A percentile compares a stretch with the other conserved stretches of the same genome.
Conservation (phyloP, 2,113 vertebrate genomes). For the Thermophis baileyi region DNA sequence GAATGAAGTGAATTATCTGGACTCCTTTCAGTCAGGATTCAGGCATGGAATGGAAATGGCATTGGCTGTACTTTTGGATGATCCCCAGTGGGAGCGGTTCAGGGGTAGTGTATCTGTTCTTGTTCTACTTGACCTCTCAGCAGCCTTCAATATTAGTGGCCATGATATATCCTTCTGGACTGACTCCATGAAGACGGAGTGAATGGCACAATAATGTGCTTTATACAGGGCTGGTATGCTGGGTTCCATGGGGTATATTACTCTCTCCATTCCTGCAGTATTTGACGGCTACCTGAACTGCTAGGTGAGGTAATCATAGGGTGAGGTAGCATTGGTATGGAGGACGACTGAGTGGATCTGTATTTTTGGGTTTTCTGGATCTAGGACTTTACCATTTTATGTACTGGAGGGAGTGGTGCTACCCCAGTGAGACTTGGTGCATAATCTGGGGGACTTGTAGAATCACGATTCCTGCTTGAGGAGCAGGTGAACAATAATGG, state of each 20-base stretch:
- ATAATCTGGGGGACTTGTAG: background rate
- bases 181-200: background rate
- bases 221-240: background rate
- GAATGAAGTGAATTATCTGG: background rate
- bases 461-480: background rate
- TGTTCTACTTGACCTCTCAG: background rate
- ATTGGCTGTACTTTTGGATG: background rate
- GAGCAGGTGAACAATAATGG: background rate
- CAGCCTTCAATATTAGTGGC: background rate
- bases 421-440: background rate
- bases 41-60: background rate
- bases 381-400: background rate
- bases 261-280: background rate
- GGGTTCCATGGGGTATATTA: background rate
- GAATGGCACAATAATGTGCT: background rate
- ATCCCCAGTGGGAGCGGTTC: background rate
- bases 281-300: background rate
- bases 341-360: background rate
- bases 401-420: background rate
- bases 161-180: background rate
- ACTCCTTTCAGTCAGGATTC: background rate
- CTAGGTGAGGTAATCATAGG: background rate
- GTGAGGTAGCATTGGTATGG: background rate
- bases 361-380: background rate
- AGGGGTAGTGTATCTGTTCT: background rate